Conservation (phyloP, 2,113 vertebrate species). For the Callaeas wilsoni region DNA sequence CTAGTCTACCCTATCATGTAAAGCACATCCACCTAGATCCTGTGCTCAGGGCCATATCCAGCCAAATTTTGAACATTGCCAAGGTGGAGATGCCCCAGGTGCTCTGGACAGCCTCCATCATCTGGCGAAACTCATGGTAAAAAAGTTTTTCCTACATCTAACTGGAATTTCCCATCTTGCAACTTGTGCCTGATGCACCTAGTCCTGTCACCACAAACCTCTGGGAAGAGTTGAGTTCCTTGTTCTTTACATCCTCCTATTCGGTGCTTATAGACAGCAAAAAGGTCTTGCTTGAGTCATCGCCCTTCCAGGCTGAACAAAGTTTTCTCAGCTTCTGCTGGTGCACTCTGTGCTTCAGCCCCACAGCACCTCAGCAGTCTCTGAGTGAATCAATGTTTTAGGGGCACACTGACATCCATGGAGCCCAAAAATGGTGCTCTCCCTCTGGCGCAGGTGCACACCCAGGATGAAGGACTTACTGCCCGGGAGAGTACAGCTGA, state of each 20-base stretch:
- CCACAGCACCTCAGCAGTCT: background rate
- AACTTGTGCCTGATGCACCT: no score
- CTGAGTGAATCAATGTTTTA: background rate
- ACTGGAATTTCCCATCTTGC: background rate
- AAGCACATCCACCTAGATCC: background rate
- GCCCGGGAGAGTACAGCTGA: background rate
- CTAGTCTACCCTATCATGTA: background rate
- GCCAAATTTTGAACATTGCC: background rate
- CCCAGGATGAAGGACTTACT: background rate
- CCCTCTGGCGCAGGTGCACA: background rate
- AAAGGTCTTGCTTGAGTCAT: background rate
- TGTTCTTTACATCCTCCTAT: background rate
- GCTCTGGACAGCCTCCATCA: background rate
- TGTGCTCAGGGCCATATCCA: background rate
- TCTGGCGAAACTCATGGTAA: background rate
- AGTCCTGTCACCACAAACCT: background rate
- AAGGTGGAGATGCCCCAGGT: background rate
- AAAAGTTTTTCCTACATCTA: background rate
- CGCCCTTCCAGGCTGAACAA: background rate
- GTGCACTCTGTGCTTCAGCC: background rate
- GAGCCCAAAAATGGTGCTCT: background rate
- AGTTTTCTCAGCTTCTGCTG: background rate
- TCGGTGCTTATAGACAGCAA: background rate
- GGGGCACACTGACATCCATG: background rate
- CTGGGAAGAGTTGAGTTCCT: background rate